Evolutionary conservation across 2,888 invertebrate genomes (phyloP), one percentile per base, ranked within the genome.

Genomic region (Cantharis nigra): DNA sequence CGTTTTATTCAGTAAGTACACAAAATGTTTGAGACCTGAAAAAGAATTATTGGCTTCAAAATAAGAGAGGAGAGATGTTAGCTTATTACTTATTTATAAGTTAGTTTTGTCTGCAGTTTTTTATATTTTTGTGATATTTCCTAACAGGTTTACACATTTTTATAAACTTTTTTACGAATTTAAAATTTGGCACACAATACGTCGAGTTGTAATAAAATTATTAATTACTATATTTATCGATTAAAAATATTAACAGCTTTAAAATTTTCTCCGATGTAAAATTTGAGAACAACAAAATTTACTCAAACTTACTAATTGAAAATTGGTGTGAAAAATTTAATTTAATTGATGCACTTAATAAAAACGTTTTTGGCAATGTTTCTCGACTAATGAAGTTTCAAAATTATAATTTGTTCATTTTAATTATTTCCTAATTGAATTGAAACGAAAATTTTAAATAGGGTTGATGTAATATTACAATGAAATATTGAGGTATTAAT

Each of bases 401-500:
- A n/a, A 49, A 49, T 49, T 49, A 49, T 49, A 49, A 49, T 49
- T 49, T 49, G 49, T 49, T 49, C 49, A 49, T 49, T 49, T 49
- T 49, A 49, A 49, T 49, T 49, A 13, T 49, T 49, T 49, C 49
- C 49, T 49, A 49, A 49, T 49, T 49, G 49, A 49, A 49, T 49
- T 49, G 49, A 49, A 49, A 49, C 9, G 49, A 49, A 49, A 49
- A 49, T 49, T 49, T 49, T 49, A 49, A 49, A 49, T 49, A 49
- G 49, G 49, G 49, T 49, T 49, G 49, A 77, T 77, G 77, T 77
- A 77, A 74, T 77, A 77, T 79, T 79, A 49, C 78, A 63, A 33
- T 75, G 79, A 81, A 80, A 83, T 84, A 85, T 84, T 81, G 83
- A 84, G 84, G 84, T 85, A 82, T 84, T 83, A 84, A 84, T 85